phyloP scores from a whole-genome alignment of 2,888 invertebrate species.

The Alsophila aescularia region DNA sequence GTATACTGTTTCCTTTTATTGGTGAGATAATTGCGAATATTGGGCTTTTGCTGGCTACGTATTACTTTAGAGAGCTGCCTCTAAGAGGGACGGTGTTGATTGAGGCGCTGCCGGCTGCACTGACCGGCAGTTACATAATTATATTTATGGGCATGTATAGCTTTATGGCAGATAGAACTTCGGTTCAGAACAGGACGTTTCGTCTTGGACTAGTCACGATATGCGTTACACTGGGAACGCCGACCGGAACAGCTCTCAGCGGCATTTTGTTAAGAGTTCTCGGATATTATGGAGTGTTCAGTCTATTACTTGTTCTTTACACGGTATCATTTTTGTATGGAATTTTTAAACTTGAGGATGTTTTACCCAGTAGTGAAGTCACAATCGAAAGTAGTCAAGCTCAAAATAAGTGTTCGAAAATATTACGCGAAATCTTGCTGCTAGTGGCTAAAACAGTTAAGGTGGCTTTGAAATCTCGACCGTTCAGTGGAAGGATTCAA shows the following conservation, averaged over 20 bases:
- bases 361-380: conserved; percentile 45
- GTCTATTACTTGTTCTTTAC: conserved; percentile 64
- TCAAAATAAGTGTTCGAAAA: conserved; percentile 45
- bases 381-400: conserved; percentile 23
- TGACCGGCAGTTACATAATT: conserved; percentile 85
- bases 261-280: conserved; percentile 73
- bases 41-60: conserved; percentile 82
- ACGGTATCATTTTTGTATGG: conserved; percentile 68
- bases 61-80: conserved; percentile 82
- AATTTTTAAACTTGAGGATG: conserved; percentile 68
- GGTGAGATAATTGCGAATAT: conserved; percentile 83
- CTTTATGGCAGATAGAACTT: conserved; percentile 85
- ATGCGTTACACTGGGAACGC: conserved; percentile 79
- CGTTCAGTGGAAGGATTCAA: conserved; percentile 61
- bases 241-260: conserved; percentile 81
- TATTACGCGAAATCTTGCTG: conserved; percentile 59
- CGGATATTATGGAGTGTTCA: conserved; percentile 79
- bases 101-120: conserved; percentile 84
- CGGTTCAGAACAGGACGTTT: conserved; percentile 85
- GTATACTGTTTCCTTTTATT: conserved; percentile 82
- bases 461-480: conserved; percentile 67
- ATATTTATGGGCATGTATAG: conserved; percentile 86
- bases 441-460: conserved; percentile 72
- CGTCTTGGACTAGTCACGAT: conserved; percentile 86
- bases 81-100: conserved; percentile 78